Evolutionary conservation across 2,888 invertebrate genomes (phyloP), one percentile per base, ranked within the genome.

Genomic region (Eudasyphora cyanicolor): DNA sequence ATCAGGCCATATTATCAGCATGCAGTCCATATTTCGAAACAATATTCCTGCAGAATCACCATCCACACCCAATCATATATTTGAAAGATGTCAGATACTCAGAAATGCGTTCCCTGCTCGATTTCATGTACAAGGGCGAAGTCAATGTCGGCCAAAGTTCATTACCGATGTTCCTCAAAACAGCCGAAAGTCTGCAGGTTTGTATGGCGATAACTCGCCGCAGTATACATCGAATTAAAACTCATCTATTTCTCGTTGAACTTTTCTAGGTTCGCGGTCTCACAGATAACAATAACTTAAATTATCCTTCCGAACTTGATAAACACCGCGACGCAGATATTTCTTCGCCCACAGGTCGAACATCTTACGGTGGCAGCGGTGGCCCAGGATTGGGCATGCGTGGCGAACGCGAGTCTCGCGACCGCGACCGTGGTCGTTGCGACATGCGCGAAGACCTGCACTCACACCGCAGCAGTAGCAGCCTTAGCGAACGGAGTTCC

Each of bases 11-110:
- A 93, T 94, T 98, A 88, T 97, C 97, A 85, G 98, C 97, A 89
- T 98, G 97, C 93, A 97, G 97, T 93, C 97, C 97, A 86, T 98
- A 97, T 93, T 98, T 98, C 93, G 97, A 98, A 94, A 96, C 94
- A 92, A 95, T 97, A 93, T 97, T 97, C 93, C 94, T 97, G 90
- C 96, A 96, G 93, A 97, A 97, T 92, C 94, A 94, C 88, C 97
- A 97, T 93, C 97, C 97, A 90, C 97, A 97, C 93, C 97, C 97
- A 84, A 97, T 97, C 92, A 97, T 97, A 93, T 97, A 97, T 93
- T 95, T 97, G 91, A 97, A 97, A 95, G 97, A 97, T 95, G 97
- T 97, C 91, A 95, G 96, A 93, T 96, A 95, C 92, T 95, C 95
- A 91, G 97, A 97, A 93, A 97, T 97, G 94, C 96, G 96, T 93